Evolutionary conservation across 2,797 vertebrate species (phyloP).

Genomic region (Taenioides sp.): DNA sequence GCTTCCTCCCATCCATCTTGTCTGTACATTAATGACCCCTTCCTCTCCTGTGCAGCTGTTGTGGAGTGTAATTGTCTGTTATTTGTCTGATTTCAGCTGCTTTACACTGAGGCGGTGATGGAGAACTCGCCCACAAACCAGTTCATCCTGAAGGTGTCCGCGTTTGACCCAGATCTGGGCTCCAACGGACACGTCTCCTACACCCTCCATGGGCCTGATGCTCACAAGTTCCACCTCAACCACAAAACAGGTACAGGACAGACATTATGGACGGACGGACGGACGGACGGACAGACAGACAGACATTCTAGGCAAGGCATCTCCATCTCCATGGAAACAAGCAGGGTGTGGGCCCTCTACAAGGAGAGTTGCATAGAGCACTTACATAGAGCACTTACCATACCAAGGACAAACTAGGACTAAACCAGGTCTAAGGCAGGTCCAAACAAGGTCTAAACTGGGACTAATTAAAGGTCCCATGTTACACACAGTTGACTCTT

Average conservation of each 20-base stretch:
- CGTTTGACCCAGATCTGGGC: constrained; percentile 86
- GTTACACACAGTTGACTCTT: too few species aligned
- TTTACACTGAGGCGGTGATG: constrained; percentile 86
- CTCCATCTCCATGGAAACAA: too few species aligned
- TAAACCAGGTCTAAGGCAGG: too few species aligned
- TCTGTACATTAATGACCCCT: neutral
- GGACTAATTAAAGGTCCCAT: too few species aligned
- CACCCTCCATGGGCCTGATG: constrained; percentile 87
- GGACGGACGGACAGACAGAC: too few species aligned
- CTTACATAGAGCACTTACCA: too few species aligned
- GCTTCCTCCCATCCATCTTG: neutral
- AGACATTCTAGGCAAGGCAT: too few species aligned
- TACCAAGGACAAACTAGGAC: too few species aligned
- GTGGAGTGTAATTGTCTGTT: neutral
- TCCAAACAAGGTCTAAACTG: too few species aligned
- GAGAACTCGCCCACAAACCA: constrained; percentile 84
- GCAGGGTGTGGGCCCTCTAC: too few species aligned
- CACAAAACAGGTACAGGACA: constrained; percentile 83
- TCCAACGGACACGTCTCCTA: constrained; percentile 91
- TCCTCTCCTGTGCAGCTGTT: neutral
- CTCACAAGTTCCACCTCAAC: constrained; percentile 89
- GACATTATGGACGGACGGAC: too few species aligned
- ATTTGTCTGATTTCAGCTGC: constrained; percentile 72
- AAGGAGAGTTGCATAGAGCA: too few species aligned
- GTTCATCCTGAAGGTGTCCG: constrained; percentile 88